Evolutionary conservation across 2,113 vertebrate genomes (phyloP).

Genomic region (Amazona vittata): DNA sequence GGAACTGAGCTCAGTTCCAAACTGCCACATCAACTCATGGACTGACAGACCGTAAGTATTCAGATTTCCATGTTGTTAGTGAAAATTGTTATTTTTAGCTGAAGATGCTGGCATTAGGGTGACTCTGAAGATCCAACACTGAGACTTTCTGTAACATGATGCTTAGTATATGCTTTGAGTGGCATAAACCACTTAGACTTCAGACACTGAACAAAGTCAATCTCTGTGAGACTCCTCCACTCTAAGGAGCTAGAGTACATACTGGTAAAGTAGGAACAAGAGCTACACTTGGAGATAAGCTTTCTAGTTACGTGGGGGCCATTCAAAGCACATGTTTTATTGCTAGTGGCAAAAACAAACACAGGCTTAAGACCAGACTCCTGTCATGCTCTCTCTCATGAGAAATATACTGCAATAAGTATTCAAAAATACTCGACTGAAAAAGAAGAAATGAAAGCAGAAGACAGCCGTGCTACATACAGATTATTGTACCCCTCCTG

Average conservation of each 20-base stretch:
- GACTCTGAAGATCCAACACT: background rate
- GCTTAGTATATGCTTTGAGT: background rate
- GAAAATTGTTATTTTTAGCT: background rate
- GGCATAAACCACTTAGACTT: background rate
- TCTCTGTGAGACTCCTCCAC: background rate
- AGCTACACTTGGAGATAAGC: rapidly evolving
- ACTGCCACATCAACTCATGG: background rate
- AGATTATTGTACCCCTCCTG: background rate
- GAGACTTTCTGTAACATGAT: background rate
- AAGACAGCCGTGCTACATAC: background rate
- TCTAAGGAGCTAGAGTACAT: background rate
- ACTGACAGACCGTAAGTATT: background rate
- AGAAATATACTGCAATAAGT: background rate
- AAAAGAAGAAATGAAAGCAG: background rate
- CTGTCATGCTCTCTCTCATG: background rate
- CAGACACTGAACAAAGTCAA: background rate
- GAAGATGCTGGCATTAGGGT: background rate
- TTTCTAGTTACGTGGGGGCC: background rate
- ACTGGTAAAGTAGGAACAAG: background rate
- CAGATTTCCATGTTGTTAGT: background rate
- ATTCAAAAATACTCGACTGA: background rate
- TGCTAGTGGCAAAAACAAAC: background rate
- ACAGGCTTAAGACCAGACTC: background rate
- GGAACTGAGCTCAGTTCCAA: background rate
- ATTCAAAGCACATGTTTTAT: background rate